A percentile compares a stretch with the other conserved stretches of the same genome.
These are phyloP conservation scores for Nematolebias whitei DNA, from an alignment of 2,113 vertebrate species.

Conservation along the genomic window DNA sequence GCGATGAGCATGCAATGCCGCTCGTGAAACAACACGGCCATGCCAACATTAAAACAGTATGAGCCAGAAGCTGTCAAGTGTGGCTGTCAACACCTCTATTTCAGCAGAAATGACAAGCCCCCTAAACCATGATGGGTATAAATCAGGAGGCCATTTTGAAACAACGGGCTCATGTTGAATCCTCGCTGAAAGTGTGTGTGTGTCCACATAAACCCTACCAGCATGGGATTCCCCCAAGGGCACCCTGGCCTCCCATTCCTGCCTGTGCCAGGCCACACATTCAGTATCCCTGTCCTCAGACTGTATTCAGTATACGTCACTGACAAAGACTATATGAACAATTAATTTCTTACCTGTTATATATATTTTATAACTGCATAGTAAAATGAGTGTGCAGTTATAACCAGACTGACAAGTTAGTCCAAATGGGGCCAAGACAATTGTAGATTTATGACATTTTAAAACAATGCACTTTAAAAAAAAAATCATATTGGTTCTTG, in stretches of 20 bases:
- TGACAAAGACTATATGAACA: not conserved
- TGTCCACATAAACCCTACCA: slow-evolving; percentile 72
- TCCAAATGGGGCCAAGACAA: too few relatives aligned
- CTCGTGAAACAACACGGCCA: slow-evolving; percentile 32
- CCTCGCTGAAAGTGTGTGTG: slow-evolving; percentile 71
- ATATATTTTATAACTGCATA: too few relatives aligned
- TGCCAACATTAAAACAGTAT: slow-evolving; percentile 69
- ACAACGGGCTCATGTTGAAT: slow-evolving; percentile 78
- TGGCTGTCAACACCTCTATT: slow-evolving; percentile 81
- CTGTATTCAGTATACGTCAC: slow-evolving; percentile 25
- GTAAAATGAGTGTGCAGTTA: too few relatives aligned
- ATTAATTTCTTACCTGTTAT: too few relatives aligned
- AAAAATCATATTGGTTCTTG: too few relatives aligned
- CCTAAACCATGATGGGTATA: slow-evolving; percentile 80
- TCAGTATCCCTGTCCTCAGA: slow-evolving; percentile 30
- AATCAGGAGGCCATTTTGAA: slow-evolving; percentile 81
- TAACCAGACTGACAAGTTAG: too few relatives aligned
- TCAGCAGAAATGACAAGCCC: slow-evolving; percentile 74
- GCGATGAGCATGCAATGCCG: slow-evolving; percentile 20
- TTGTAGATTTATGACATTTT: too few relatives aligned
- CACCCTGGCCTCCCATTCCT: slow-evolving; percentile 37
- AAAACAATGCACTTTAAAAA: too few relatives aligned
- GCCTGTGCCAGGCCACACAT: slow-evolving; percentile 43
- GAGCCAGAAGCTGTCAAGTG: slow-evolving; percentile 75
- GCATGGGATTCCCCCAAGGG: slow-evolving; percentile 71